phyloP scores from a whole-genome alignment of 64 coral and sea anemone genomes.

The Pocillopora damicornis region DNA sequence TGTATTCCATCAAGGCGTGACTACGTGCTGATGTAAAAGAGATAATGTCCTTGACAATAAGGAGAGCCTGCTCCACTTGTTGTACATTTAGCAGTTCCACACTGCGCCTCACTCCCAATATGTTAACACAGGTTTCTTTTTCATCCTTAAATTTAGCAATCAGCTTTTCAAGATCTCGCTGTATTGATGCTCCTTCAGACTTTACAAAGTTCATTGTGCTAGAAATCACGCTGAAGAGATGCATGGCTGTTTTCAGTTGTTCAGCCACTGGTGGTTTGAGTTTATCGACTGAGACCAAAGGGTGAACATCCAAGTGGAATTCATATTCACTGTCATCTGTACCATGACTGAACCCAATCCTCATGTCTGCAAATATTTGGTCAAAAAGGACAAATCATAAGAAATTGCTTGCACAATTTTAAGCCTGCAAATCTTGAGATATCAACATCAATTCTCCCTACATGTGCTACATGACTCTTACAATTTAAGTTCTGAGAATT shows the following conservation, averaged over 20 bases:
- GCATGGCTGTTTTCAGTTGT: conserved; percentile 61
- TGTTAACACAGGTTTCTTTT: conserved; percentile 67
- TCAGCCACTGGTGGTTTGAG: conserved; percentile 62
- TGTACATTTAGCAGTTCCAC: conserved; percentile 84
- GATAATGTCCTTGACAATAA: conserved; percentile 89
- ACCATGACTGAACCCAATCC: conserved; percentile 85
- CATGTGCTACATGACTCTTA: too few relatives aligned
- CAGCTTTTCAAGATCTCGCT: conserved; percentile 71
- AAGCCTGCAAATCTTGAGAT: too few relatives aligned
- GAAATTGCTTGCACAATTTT: neutral
- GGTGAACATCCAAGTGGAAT: conserved; percentile 78
- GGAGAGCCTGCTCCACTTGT: conserved; percentile 76
- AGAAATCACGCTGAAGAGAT: conserved; percentile 73
- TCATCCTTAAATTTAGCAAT: conserved; percentile 58
- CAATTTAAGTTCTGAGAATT: neutral
- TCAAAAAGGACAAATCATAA: neutral
- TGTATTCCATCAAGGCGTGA: conserved; percentile 81
- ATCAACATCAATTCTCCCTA: too few relatives aligned
- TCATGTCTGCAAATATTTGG: conserved; percentile 65
- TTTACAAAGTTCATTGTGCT: conserved; percentile 66
- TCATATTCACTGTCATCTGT: conserved; percentile 70
- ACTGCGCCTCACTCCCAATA: conserved; percentile 63
- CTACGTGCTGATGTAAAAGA: conserved; percentile 53
- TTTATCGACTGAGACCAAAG: conserved; percentile 70
- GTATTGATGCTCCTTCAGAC: conserved; percentile 52